Evolutionary conservation across 2,888 invertebrate species (phyloP).

Genomic region (Athrips mouffetella): DNA sequence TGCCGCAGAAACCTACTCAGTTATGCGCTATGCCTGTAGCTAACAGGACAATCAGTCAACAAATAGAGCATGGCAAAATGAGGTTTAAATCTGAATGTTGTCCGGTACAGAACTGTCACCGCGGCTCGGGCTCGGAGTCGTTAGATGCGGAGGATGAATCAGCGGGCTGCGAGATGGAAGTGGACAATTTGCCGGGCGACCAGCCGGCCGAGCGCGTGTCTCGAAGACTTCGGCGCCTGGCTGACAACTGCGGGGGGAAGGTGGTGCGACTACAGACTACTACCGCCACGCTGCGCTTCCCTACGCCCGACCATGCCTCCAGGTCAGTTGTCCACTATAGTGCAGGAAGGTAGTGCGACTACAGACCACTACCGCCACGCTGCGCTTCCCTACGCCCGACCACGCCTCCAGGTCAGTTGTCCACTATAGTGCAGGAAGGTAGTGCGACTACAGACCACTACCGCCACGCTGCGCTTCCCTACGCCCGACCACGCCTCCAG

Average conservation of each 20-base stretch:
- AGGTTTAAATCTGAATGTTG: no score
- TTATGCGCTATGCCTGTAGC: no score
- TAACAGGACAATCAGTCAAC: no score
- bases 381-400: slow-evolving; percentile 83
- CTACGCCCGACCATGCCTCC: slow-evolving; percentile 82
- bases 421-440: no score
- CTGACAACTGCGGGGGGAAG: slow-evolving; percentile 89
- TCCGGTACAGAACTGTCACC: no score
- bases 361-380: slow-evolving; percentile 80
- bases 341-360: no score
- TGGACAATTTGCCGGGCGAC: slow-evolving; percentile 82
- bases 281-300: slow-evolving; percentile 82
- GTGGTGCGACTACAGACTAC: no score
- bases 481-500: slow-evolving; percentile 84
- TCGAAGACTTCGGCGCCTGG: slow-evolving; percentile 82
- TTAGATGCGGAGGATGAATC: slow-evolving; percentile 55
- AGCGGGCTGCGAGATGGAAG: slow-evolving; percentile 79
- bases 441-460: no score
- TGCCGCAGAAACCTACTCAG: no score
- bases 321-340: no score
- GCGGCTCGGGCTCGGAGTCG: no score
- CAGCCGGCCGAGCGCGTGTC: slow-evolving; percentile 77
- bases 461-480: slow-evolving; percentile 82
- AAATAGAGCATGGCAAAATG: no score
- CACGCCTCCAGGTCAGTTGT: slow-evolving; percentile 83